phyloP scores from a whole-genome alignment of 2,888 invertebrate genomes.

The Labia minor region DNA sequence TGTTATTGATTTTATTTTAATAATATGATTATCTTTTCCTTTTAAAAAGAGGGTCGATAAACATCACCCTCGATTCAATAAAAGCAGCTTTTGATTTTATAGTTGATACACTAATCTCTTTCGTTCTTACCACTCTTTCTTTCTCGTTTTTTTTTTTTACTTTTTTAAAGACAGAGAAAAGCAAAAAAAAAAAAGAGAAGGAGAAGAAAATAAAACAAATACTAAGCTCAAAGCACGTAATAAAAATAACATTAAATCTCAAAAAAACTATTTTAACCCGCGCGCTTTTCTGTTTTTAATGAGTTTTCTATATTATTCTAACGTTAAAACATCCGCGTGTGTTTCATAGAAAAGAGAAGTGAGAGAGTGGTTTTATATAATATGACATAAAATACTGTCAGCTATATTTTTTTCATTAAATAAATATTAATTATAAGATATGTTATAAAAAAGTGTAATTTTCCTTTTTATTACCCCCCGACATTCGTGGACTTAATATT shows the following conservation, averaged over 20 bases:
- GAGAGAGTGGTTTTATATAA: not conserved
- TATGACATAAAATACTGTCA: constrained; percentile 4
- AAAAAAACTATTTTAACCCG: not conserved
- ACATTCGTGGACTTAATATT: not conserved
- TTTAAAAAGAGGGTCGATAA: not conserved
- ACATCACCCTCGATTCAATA: not conserved
- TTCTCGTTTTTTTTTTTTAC: no score
- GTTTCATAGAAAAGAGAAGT: not conserved
- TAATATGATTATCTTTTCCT: no score
- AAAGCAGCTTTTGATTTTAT: not conserved
- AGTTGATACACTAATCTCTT: not conserved
- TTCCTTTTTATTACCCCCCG: not conserved
- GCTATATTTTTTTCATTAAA: constrained; percentile 13
- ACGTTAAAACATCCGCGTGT: not conserved
- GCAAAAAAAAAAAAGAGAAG: no score
- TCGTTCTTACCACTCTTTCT: not conserved
- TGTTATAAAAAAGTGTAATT: constrained; percentile 13
- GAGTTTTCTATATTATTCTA: constrained; percentile 7
- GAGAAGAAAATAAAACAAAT: not conserved
- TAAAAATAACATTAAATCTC: constrained; percentile 5
- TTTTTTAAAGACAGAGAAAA: no score
- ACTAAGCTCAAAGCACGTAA: not conserved
- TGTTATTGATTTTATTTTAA: no score
- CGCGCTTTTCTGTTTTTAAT: not conserved
- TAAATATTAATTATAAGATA: constrained; percentile 8